phyloP scores from a whole-genome alignment of 2,113 vertebrate species.

The Acrocephalus arundinaceus region DNA sequence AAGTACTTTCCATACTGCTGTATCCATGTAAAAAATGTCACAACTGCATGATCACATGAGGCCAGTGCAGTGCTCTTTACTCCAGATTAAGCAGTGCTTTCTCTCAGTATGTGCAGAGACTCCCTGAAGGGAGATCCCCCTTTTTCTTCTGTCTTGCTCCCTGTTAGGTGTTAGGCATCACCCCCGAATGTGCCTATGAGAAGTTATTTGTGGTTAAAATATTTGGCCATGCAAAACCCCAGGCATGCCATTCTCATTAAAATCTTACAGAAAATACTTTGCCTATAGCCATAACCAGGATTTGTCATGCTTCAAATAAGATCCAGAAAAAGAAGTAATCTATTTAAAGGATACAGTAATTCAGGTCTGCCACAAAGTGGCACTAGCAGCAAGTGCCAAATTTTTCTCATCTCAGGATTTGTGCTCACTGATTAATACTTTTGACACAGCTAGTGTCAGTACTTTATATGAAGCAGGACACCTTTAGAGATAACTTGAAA shows the following conservation, averaged over 20 bases:
- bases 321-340: background rate
- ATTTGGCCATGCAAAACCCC: background rate
- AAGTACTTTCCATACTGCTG: background rate
- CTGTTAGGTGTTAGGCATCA: background rate
- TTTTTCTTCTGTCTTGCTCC: background rate
- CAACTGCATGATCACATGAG: background rate
- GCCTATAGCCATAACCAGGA: background rate
- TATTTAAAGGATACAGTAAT: background rate
- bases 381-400: background rate
- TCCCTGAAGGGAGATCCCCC: background rate
- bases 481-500: background rate
- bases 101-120: background rate
- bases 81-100: background rate
- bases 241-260: background rate
- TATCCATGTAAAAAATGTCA: background rate
- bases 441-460: background rate
- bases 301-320: background rate
- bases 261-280: background rate
- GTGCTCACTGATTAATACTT: background rate
- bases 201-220: background rate
- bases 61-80: background rate
- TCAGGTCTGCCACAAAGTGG: background rate
- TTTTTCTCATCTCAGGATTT: background rate
- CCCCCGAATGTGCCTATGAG: background rate
- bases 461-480: background rate